Evolutionary conservation across 1,140 invertebrate genomes (phyloP).

Genomic region (Polyergus mexicanus): DNA sequence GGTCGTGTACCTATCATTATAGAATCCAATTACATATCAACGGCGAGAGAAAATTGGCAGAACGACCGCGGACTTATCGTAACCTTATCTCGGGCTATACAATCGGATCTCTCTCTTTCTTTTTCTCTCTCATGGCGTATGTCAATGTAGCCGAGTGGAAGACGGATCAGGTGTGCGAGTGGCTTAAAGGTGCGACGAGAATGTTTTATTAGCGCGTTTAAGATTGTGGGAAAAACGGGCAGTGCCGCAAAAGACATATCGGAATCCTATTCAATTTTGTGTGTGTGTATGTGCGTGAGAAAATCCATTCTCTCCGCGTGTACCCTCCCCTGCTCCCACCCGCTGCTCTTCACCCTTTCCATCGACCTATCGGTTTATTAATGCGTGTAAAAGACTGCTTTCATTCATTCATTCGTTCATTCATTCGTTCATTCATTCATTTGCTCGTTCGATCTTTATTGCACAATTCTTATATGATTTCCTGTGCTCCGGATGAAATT

Average conservation of each 20-base stretch:
- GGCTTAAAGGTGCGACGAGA: constrained; percentile 91
- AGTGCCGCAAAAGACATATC: constrained; percentile 4
- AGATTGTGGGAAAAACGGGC: neutral
- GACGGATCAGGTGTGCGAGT: constrained; percentile 96
- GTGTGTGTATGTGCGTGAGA: constrained; percentile 22
- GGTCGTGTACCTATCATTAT: no score
- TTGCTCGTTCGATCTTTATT: constrained; percentile 9
- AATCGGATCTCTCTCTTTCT: constrained; percentile 10
- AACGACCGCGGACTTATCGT: constrained; percentile 12
- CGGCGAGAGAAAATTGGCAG: neutral
- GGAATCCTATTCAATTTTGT: constrained; percentile 34
- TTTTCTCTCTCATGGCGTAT: constrained; percentile 89
- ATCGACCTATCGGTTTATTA: constrained; percentile 12
- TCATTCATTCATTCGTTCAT: constrained; percentile 43
- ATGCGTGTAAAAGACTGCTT: constrained; percentile 47
- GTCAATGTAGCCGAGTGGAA: constrained; percentile 97
- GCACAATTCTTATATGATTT: constrained; percentile 20
- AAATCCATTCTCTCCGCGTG: constrained; percentile 31
- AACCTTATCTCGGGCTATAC: constrained; percentile 56
- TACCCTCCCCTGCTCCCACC: neutral
- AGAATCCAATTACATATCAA: no score
- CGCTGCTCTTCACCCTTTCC: neutral
- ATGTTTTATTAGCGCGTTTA: constrained; percentile 26
- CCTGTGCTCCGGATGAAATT: neutral
- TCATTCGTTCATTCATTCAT: constrained; percentile 54